A percentile compares a stretch with the other conserved stretches of the same genome.
phyloP scores from a whole-genome alignment of 2,113 vertebrate genomes.

The Rhodinocichla rosea region DNA sequence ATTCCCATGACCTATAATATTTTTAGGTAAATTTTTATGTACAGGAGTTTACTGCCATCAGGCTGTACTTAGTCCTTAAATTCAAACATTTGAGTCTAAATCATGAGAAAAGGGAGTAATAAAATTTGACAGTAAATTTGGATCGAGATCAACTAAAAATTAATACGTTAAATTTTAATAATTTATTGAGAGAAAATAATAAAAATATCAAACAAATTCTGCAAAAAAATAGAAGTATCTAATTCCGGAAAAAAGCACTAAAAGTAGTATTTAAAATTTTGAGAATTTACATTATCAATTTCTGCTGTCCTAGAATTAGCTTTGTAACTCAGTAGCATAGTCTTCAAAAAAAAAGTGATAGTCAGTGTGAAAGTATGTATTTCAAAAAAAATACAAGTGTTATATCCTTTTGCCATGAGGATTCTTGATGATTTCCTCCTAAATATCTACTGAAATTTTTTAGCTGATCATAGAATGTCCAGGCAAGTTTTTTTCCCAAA shows the following conservation, averaged over 20 bases:
- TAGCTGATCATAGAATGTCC: not conserved
- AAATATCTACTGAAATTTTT: not conserved
- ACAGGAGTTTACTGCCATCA: not conserved
- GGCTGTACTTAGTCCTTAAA: not conserved
- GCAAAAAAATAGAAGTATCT: not conserved
- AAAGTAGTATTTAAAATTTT: not conserved
- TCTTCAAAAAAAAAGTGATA: not conserved
- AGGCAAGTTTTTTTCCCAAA: not conserved
- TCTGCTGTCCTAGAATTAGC: not conserved
- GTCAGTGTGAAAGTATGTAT: not conserved
- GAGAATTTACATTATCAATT: not conserved
- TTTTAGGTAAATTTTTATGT: not conserved
- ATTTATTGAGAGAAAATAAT: not conserved
- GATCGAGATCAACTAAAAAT: not conserved
- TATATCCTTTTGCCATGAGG: not conserved
- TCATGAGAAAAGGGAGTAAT: not conserved
- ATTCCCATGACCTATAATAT: not conserved
- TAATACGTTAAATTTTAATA: not conserved
- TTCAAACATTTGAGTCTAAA: not conserved
- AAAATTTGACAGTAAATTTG: not conserved
- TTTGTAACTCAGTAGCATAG: not conserved
- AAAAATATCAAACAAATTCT: not conserved
- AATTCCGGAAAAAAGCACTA: not conserved
- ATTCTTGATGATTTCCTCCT: not conserved
- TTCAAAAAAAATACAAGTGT: not conserved